Evolutionary conservation across 1,140 invertebrate genomes (phyloP).

Genomic region (Palaemon carinicauda): DNA sequence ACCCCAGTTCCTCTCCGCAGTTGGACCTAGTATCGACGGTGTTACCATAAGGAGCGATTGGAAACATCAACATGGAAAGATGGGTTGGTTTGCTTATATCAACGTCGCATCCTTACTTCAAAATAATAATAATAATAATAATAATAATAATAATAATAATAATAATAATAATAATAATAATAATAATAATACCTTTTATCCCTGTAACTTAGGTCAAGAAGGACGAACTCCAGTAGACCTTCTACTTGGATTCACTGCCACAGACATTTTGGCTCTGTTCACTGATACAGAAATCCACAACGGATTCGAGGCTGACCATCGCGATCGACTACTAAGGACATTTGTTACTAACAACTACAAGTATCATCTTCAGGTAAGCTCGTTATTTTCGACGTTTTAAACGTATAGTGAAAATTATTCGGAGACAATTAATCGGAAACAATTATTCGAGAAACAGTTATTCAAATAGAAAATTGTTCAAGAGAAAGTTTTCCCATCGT

Average conservation of each 20-base stretch:
- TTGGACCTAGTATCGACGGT: conserved; percentile 89
- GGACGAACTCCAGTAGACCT: conserved; percentile 70
- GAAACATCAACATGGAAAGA: conserved; percentile 62
- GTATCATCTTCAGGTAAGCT: conserved; percentile 70
- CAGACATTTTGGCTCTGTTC: conserved; percentile 69
- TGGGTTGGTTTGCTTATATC: conserved; percentile 60
- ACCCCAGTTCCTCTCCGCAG: conserved; percentile 84
- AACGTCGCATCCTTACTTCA: neutral
- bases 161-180: no score
- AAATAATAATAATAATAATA: no score
- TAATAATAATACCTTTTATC: neutral
- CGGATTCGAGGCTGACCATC: conserved; percentile 90
- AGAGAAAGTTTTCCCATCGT: no score
- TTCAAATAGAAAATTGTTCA: no score
- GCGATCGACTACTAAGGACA: conserved; percentile 90
- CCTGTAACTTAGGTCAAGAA: conserved; percentile 63
- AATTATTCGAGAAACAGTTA: no score
- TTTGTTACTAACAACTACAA: conserved; percentile 92
- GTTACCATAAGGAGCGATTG: conserved; percentile 65
- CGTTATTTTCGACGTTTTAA: no score
- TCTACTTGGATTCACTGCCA: conserved; percentile 69
- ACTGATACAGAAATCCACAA: conserved; percentile 75
- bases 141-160: no score
- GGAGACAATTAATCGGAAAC: no score
- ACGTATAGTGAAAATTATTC: no score